Evolutionary conservation across 2,888 invertebrate genomes (phyloP).

Genomic region (Rhagonycha fulva): DNA sequence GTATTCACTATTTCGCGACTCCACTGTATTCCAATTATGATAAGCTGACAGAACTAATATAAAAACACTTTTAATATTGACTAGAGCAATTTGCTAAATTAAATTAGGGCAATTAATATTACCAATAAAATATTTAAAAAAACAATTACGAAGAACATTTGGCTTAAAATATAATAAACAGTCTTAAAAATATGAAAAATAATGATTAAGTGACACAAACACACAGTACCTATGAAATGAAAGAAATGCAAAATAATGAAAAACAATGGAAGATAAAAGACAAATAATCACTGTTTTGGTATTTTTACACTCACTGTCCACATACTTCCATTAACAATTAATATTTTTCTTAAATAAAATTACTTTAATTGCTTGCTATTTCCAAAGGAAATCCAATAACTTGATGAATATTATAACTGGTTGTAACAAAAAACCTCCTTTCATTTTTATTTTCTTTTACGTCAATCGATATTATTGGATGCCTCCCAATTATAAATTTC

Average conservation of each 20-base stretch:
- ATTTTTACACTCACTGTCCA: neutral
- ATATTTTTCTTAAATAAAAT: neutral
- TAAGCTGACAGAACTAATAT: too few relatives aligned
- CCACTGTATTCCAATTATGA: too few relatives aligned
- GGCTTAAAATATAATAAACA: neutral
- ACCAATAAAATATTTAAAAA: neutral
- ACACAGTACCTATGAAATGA: neutral
- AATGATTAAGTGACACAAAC: too few relatives aligned
- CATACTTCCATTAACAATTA: neutral
- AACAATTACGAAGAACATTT: neutral
- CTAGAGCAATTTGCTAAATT: too few relatives aligned
- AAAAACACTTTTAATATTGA: too few relatives aligned
- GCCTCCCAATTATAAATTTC: conserved; percentile 47
- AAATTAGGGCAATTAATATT: too few relatives aligned
- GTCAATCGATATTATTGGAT: conserved; percentile 50
- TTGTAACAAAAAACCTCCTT: conserved; percentile 49
- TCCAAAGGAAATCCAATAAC: conserved; percentile 29
- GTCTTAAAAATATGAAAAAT: neutral
- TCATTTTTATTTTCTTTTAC: conserved; percentile 46
- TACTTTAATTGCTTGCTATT: neutral
- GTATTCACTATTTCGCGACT: too few relatives aligned
- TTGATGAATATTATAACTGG: conserved; percentile 49
- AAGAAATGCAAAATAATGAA: neutral
- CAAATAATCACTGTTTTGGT: neutral
- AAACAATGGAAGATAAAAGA: neutral